Evolutionary conservation across 1,140 invertebrate genomes (phyloP).

Genomic region (Steinernema khuongi): DNA sequence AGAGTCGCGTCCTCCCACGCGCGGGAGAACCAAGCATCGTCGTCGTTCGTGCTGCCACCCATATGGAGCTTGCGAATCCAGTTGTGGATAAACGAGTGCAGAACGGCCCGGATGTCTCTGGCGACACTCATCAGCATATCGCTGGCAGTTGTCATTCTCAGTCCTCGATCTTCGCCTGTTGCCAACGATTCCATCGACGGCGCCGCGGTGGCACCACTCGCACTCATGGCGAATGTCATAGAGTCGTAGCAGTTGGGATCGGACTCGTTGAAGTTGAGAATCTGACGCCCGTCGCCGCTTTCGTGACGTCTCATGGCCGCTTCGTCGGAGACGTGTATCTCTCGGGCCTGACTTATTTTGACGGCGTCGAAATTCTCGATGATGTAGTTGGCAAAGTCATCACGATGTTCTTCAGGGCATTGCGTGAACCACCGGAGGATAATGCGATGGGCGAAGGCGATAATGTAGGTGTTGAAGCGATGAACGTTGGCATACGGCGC

Average conservation of each 20-base stretch:
- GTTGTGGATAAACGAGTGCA: not conserved
- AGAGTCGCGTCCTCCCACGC: not conserved
- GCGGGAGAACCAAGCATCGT: not conserved
- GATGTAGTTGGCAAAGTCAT: not conserved
- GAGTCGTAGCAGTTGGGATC: not conserved
- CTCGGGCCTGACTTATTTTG: slow-evolving; percentile 14
- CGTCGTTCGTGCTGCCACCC: not conserved
- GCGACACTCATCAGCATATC: slow-evolving; percentile 4
- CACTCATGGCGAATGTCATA: not conserved
- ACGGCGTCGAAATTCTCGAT: slow-evolving; percentile 18
- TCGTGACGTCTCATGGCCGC: slow-evolving; percentile 8
- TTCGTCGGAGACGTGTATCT: not conserved
- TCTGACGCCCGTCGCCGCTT: slow-evolving; percentile 21
- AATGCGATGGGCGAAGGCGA: slow-evolving; percentile 24
- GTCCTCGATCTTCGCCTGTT: slow-evolving; percentile 13
- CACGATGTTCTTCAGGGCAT: not conserved
- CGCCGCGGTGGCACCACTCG: not conserved
- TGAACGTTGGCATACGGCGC: slow-evolving; percentile 20
- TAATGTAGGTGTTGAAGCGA: slow-evolving; percentile 27
- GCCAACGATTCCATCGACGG: not conserved
- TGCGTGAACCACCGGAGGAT: slow-evolving; percentile 26
- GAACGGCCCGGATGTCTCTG: slow-evolving; percentile 13
- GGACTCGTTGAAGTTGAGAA: slow-evolving; percentile 4
- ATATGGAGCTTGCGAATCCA: not conserved
- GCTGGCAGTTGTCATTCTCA: not conserved